Percentiles rank a stretch among this genome's conserved stretches.
Evolutionary conservation across 2,797 vertebrate species (phyloP).

Genomic region (Melanotaenia boesemani): DNA sequence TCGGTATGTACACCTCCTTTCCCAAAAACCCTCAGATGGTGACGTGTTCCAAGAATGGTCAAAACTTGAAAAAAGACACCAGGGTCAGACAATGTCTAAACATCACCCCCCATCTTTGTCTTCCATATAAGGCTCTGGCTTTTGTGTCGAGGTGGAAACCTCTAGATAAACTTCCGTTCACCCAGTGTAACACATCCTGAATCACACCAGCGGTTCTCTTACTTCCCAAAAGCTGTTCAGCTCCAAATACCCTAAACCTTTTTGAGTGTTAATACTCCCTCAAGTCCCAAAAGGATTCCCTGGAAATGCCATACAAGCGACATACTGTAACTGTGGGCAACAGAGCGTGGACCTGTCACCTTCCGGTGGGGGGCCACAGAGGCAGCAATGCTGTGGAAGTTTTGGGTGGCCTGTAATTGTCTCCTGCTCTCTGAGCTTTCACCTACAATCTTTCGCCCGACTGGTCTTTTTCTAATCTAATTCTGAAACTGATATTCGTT

Average conservation of each 20-base stretch:
- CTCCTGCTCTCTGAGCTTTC: slow-evolving; percentile 42
- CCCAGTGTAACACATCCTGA: slow-evolving; percentile 55
- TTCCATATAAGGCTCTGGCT: slow-evolving; percentile 71
- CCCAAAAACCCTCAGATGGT: slow-evolving; percentile 29
- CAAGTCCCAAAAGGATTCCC: slow-evolving; percentile 72
- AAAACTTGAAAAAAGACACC: slow-evolving; percentile 56
- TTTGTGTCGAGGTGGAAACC: slow-evolving; percentile 43
- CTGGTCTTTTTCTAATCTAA: slow-evolving; percentile 13
- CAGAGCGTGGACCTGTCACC: slow-evolving; percentile 71
- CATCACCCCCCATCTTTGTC: slow-evolving; percentile 29
- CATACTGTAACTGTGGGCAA: slow-evolving; percentile 62
- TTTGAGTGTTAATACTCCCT: slow-evolving; percentile 46
- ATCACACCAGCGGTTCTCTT: slow-evolving; percentile 17
- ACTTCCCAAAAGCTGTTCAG: slow-evolving; percentile 46
- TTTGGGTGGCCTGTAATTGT: slow-evolving; percentile 56
- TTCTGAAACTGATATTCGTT: neutral
- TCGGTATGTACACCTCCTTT: slow-evolving; percentile 20
- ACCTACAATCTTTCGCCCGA: slow-evolving; percentile 27
- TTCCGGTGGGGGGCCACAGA: slow-evolving; percentile 61
- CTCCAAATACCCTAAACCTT: slow-evolving; percentile 35
- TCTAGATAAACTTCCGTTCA: slow-evolving; percentile 56
- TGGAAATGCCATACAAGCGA: slow-evolving; percentile 78
- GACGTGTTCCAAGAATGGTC: slow-evolving; percentile 68
- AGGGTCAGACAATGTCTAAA: slow-evolving; percentile 40
- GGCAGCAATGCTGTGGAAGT: slow-evolving; percentile 37